Evolutionary conservation across 2,797 vertebrate genomes (phyloP).

Genomic region (Halcyon leucocephala): DNA sequence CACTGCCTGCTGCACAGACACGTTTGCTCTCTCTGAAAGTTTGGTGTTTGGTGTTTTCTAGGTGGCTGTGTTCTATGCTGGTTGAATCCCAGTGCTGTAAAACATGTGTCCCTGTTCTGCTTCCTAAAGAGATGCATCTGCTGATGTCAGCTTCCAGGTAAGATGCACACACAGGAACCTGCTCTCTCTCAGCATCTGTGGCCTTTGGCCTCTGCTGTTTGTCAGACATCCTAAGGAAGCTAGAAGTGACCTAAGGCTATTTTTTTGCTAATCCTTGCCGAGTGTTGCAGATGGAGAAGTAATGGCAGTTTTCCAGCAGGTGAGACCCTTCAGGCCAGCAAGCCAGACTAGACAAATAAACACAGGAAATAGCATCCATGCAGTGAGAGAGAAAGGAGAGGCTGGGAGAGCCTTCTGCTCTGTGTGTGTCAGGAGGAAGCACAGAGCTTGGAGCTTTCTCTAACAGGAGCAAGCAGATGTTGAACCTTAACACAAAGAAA

Average conservation of each 20-base stretch:
- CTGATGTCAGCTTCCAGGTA: slow-evolving; percentile 32
- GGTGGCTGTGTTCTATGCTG: not conserved
- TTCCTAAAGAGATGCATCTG: not conserved
- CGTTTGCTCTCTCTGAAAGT: not conserved
- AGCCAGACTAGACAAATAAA: slow-evolving; percentile 46
- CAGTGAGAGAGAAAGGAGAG: not conserved
- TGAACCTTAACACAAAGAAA: not conserved
- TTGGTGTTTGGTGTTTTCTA: not conserved
- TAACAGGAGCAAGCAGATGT: not conserved
- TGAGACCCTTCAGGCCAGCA: slow-evolving; percentile 41
- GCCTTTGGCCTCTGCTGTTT: slow-evolving; percentile 8
- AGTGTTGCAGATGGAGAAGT: not conserved
- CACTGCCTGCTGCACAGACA: not conserved
- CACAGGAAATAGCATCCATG: slow-evolving; percentile 41
- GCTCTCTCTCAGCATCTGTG: not conserved
- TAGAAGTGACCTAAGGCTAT: not conserved
- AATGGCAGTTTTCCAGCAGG: slow-evolving; percentile 51
- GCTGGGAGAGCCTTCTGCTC: not conserved
- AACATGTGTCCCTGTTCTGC: not conserved
- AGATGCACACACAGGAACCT: not conserved
- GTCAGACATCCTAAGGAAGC: slow-evolving; percentile 42
- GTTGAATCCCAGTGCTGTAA: not conserved
- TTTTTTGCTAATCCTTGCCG: not conserved
- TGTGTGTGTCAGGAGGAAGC: not conserved
- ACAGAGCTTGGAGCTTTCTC: not conserved